Evolutionary conservation across 2,797 vertebrate genomes (phyloP), one percentile per base, ranked within the genome.

Genomic region (Chelonia mydas): DNA sequence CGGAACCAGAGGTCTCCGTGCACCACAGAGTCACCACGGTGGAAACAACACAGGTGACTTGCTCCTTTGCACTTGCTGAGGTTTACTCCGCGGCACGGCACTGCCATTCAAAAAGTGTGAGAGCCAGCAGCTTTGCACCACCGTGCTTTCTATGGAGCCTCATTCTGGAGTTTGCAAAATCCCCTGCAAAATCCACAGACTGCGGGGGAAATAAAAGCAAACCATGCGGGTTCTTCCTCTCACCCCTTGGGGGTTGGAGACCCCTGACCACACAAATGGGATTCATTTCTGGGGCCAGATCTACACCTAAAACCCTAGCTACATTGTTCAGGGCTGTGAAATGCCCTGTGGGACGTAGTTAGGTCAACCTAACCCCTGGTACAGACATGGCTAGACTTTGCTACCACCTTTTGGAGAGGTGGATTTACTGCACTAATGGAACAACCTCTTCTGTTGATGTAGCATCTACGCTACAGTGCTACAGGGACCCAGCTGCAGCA

Each of bases 41-140:
- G 68, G 97, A 98, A 12, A 50, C 88, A 57, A 97, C 98, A 79
- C 98, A 99, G 99, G 99, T 99, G 98, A 97, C 0, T 2, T 25
- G 27, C 13, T 28, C 37, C 28, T 90, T 50, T 28, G 25, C 19
- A 37, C 41, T 41, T 55, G 7, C 7, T 25, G 6, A 21, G 49
- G 11, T 53, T 72, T 79, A 68, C 77, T 59, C 49, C 27, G 23
- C 10, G 65, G 27, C 45, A 4, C 3, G 9, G 61, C 33, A 17
- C 49, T 10, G 59, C 28, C 31, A 33, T 53, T 87, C 89, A 11
- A 61, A 59, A 45, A 28, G 51, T 37, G 5, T 12, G 31, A n/a
- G 53, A n/a, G 21, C 50, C 25, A 12, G 53, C n/a, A 33, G 72
- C 72, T 45, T 54, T 90, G 45, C 33, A 11, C 1, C 41, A 47